Conservation (phyloP, 2,888 invertebrate species). For the Argyra leucocephala region DNA sequence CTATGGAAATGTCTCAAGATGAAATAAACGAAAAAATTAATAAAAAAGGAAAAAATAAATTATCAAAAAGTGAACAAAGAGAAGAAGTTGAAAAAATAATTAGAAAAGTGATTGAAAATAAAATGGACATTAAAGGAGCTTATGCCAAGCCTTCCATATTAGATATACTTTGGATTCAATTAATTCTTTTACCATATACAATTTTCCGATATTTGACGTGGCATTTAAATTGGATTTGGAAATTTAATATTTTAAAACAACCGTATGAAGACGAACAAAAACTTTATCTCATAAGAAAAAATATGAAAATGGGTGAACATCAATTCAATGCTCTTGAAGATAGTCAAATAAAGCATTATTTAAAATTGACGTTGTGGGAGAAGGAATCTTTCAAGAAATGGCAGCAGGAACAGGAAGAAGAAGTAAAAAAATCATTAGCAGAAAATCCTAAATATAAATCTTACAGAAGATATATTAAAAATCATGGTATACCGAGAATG, state of each 20-base stretch:
- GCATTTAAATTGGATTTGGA: slow-evolving; percentile 74
- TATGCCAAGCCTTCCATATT: slow-evolving; percentile 73
- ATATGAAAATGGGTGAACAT: slow-evolving; percentile 61
- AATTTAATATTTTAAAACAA: slow-evolving; percentile 61
- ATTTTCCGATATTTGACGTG: slow-evolving; percentile 60
- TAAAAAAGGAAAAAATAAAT: slow-evolving; percentile 48
- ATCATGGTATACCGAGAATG: slow-evolving; percentile 79
- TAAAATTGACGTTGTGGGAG: slow-evolving; percentile 71
- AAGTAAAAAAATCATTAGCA: slow-evolving; percentile 72
- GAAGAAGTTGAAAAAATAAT: slow-evolving; percentile 74
- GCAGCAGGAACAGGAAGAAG: slow-evolving; percentile 75
- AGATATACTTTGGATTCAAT: slow-evolving; percentile 76
- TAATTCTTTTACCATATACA: slow-evolving; percentile 69
- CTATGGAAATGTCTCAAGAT: slow-evolving; percentile 57
- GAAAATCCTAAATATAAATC: slow-evolving; percentile 81
- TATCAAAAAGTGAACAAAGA: slow-evolving; percentile 54
- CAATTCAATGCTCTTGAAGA: slow-evolving; percentile 68
- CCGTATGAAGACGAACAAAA: slow-evolving; percentile 78
- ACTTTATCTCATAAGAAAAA: slow-evolving; percentile 69
- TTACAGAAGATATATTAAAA: slow-evolving; percentile 81
- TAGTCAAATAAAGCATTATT: slow-evolving; percentile 59
- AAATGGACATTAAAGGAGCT: slow-evolving; percentile 88
- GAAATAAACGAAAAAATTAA: slow-evolving; percentile 46
- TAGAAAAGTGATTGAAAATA: slow-evolving; percentile 74
- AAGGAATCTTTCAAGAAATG: slow-evolving; percentile 67